Evolutionary conservation across 2,113 vertebrate species (phyloP), one percentile per base, ranked within the genome.

Genomic region (Ceyx melanurus): DNA sequence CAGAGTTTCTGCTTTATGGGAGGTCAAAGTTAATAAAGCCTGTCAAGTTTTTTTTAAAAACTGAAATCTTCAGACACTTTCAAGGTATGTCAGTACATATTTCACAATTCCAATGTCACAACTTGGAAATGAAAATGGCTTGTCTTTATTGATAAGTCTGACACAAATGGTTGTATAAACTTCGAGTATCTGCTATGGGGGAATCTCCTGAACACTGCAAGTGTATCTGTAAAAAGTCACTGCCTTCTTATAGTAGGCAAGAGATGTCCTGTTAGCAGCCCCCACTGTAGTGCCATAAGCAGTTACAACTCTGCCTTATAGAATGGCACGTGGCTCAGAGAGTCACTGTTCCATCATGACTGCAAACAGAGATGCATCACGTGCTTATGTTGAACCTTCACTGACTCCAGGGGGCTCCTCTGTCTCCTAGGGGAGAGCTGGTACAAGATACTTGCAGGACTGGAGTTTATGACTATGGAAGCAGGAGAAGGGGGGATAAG

Each of bases 131-230:
- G 67, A 92, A 94, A 95, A 95, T 45, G 94, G 68, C 15, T 74
- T 86, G 35, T 92, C 94, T 95, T 91, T 94, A 97, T 92, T 97
- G 88, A 91, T 76, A 94, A 93, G 86, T 90, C 90, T 95, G 71
- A 83, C 93, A 96, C 79, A 92, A 91, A 87, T 91, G 42, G 57
- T 9, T 31, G 66, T 64, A 91, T 80, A 82, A 78, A 79, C 75
- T 76, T 50, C 50, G 68, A 90, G 72, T 76, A 94, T 83, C 78
- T 65, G 67, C 86, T 61, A 67, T 0, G 14, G 68, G 82, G 77
- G 81, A 75, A 82, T 88, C 57, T 87, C 57, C 88, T 16, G 4
- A 94, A 82, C 90, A 76, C 74, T 67, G 79, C 82, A 46, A 88
- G 73, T 35, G 15, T 56, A 67, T 71, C 90, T 81, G 65, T 84